Evolutionary conservation across 2,113 vertebrate genomes (phyloP), one percentile per base, ranked within the genome.

Genomic region (Mustelus asterias): DNA sequence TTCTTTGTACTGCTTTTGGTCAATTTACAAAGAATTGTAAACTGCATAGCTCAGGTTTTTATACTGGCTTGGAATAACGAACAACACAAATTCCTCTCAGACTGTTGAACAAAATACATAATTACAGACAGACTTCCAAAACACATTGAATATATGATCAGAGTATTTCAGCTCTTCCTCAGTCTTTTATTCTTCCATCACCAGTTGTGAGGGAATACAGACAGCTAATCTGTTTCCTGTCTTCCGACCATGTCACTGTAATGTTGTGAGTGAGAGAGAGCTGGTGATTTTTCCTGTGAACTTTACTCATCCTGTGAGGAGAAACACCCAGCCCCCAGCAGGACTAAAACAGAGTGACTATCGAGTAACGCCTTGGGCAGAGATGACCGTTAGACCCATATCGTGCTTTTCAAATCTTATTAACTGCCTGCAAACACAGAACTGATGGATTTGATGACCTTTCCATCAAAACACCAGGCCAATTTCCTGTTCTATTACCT

Each of bases 391-490:
- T 80, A n/a, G 13, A 33, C 5, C 10, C 76, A 80, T 80, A 78
- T n/a, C 11, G 76, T 11, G 13, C 72, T 11, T n/a, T 76, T 33
- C 72, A 76, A 33, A 76, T 76, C 72, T 76, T 76, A 76, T 76
- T 76, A 76, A 76, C 29, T 37, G 13, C 33, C 11, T 80, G 76
- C 76, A 37, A 80, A 80, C 76, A 37, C 14, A 1, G 76, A 80
- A 80, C 76, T 80, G 76, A 80, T 70, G 69, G 33, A 80, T 80
- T 80, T 80, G n/a, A 80, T 80, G 76, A 80, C 76, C 76, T 37
- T n/a, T 80, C 76, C 33, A 37, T 37, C 76, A n/a, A 80, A 80
- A 37, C 37, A 13, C 76, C 72, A 18, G n/a, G 2, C 37, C n/a
- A 37, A 80, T 80, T 80, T 80, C 13, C 76, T 80, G 33, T 4